phyloP scores from a whole-genome alignment of 1,140 invertebrate genomes.

The Achroia grisella region DNA sequence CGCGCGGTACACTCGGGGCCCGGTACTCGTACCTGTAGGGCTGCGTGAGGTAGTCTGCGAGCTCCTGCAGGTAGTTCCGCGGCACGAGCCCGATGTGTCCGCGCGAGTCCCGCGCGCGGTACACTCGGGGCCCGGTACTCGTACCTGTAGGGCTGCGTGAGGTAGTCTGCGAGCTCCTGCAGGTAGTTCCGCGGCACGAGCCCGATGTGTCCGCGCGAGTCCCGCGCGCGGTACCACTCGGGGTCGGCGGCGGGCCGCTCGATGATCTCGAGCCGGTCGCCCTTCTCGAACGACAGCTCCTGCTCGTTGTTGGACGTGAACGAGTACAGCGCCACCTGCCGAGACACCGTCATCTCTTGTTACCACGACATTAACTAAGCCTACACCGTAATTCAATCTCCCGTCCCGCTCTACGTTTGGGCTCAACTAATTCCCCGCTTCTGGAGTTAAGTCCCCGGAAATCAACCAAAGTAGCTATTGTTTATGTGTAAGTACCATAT shows the following conservation, averaged over 20 bases:
- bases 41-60: slow-evolving; percentile 28
- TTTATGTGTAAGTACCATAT: too few relatives aligned
- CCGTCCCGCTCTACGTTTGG: too few relatives aligned
- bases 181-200: slow-evolving; percentile 98
- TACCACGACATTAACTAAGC: not conserved
- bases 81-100: not conserved
- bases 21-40: slow-evolving; percentile 29
- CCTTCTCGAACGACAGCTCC: slow-evolving; percentile 97
- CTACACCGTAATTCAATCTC: too few relatives aligned
- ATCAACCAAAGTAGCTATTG: too few relatives aligned
- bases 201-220: slow-evolving; percentile 92
- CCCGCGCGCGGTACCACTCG: slow-evolving; percentile 98
- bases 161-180: slow-evolving; percentile 90
- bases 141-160: slow-evolving; percentile 84
- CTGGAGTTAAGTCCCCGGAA: too few relatives aligned
- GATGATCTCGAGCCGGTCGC: slow-evolving; percentile 94
- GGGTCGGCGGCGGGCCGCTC: slow-evolving; percentile 97
- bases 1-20: too few relatives aligned
- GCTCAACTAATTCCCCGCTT: too few relatives aligned
- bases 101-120: too few relatives aligned
- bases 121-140: slow-evolving; percentile 9
- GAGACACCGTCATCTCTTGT: too few relatives aligned
- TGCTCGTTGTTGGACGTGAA: slow-evolving; percentile 97
- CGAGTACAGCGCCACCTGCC: slow-evolving; percentile 88
- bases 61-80: slow-evolving; percentile 80